Percentiles rank a stretch among this genome's conserved stretches.
Evolutionary conservation across 2,113 vertebrate genomes (phyloP).

Genomic region (Excalfactoria chinensis): DNA sequence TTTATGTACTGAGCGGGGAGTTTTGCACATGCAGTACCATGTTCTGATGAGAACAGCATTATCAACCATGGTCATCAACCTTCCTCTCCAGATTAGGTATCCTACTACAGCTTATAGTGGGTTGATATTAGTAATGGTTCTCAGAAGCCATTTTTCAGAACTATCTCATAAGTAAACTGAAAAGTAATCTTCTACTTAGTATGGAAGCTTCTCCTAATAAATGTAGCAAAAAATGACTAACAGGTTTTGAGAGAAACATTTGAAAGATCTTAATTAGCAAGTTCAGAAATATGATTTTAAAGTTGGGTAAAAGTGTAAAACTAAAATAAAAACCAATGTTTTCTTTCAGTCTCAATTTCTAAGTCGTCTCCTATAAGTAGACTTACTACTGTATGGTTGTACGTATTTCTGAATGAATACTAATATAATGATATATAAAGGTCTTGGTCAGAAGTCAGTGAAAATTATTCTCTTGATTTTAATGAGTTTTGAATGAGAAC

Average conservation of each 20-base stretch:
- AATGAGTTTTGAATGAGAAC: neutral
- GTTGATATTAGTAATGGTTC: neutral
- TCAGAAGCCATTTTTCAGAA: neutral
- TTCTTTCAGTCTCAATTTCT: neutral
- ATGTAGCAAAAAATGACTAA: neutral
- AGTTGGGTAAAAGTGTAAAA: neutral
- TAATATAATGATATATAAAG: neutral
- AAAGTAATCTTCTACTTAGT: neutral
- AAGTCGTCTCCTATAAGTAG: neutral
- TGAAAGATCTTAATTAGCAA: slow-evolving; percentile 7
- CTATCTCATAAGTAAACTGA: neutral
- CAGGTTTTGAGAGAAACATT: neutral
- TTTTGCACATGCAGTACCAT: neutral
- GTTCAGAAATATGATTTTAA: neutral
- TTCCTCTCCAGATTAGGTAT: neutral
- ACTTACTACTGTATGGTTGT: neutral
- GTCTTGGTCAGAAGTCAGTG: neutral
- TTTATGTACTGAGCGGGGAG: neutral
- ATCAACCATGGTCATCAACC: neutral
- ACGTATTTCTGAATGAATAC: neutral
- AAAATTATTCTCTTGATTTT: neutral
- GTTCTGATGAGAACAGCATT: neutral
- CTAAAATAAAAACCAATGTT: neutral
- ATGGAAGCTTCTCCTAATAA: slow-evolving; percentile 8
- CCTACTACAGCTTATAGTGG: neutral